Evolutionary conservation across 1,140 invertebrate species (phyloP).

Genomic region (Aphaenogaster ashmeadi): DNA sequence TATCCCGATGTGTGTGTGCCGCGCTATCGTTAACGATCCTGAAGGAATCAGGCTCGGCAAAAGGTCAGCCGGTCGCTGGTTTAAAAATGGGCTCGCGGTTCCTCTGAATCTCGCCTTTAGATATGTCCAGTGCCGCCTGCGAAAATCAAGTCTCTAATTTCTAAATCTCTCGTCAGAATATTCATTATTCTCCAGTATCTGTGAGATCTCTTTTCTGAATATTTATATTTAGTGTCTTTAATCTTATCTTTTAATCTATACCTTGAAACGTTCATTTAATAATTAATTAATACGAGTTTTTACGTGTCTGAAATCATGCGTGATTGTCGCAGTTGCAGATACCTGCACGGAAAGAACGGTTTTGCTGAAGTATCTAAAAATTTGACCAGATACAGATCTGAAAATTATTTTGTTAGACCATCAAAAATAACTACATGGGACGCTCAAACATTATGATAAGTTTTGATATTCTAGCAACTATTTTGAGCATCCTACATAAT

Average conservation of each 20-base stretch:
- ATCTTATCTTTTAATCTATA: not conserved
- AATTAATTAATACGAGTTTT: not conserved
- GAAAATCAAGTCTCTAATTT: conserved; percentile 35
- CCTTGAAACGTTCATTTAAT: not conserved
- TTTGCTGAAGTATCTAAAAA: no score
- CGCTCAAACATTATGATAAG: no score
- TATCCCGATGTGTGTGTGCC: not conserved
- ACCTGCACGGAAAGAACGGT: no score
- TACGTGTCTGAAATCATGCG: not conserved
- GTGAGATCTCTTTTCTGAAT: not conserved
- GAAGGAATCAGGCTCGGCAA: conserved; percentile 43
- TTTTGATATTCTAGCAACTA: no score
- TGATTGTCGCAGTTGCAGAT: not conserved
- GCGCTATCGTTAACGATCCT: conserved; percentile 62
- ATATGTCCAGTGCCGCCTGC: conserved; percentile 12
- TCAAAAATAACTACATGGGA: no score
- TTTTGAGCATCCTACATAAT: no score
- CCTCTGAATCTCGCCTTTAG: conserved; percentile 58
- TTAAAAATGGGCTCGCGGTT: conserved; percentile 50
- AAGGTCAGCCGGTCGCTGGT: conserved; percentile 41
- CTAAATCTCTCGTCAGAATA: not conserved
- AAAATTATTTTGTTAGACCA: no score
- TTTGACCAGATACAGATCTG: no score
- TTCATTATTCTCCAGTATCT: not conserved
- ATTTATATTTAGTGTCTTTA: not conserved